Conservation (phyloP, 2,888 invertebrate species). For the Salticus scenicus region DNA sequence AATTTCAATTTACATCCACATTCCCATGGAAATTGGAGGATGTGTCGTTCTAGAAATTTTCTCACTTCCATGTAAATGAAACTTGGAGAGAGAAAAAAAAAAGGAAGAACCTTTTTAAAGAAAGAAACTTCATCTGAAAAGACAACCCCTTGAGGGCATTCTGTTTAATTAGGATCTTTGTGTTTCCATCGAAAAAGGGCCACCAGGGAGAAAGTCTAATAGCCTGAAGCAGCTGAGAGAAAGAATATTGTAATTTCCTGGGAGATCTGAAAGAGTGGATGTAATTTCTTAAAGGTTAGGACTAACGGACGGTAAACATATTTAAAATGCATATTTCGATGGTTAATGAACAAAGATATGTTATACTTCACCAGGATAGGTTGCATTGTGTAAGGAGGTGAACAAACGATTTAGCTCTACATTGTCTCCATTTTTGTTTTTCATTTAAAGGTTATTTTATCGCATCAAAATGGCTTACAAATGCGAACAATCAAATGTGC, state of each 20-base stretch:
- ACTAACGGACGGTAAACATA: background rate
- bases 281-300: constrained; percentile 1
- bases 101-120: background rate
- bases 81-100: background rate
- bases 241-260: constrained; percentile 43
- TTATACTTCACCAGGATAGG: too few species aligned
- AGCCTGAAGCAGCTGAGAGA: constrained; percentile 45
- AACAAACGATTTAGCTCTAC: too few species aligned
- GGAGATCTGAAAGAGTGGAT: background rate
- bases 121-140: background rate
- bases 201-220: constrained; percentile 19
- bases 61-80: background rate
- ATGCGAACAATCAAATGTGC: too few species aligned
- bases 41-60: background rate
- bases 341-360: too few species aligned
- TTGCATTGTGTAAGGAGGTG: too few species aligned
- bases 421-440: too few species aligned
- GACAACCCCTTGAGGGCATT: constrained; percentile 31
- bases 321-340: too few species aligned
- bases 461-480: too few species aligned
- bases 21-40: background rate
- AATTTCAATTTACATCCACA: background rate
- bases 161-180: constrained; percentile 52
- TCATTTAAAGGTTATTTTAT: too few species aligned
- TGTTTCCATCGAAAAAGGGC: background rate